Conservation (phyloP, 2,113 vertebrate genomes). For the Antidorcas marsupialis region DNA sequence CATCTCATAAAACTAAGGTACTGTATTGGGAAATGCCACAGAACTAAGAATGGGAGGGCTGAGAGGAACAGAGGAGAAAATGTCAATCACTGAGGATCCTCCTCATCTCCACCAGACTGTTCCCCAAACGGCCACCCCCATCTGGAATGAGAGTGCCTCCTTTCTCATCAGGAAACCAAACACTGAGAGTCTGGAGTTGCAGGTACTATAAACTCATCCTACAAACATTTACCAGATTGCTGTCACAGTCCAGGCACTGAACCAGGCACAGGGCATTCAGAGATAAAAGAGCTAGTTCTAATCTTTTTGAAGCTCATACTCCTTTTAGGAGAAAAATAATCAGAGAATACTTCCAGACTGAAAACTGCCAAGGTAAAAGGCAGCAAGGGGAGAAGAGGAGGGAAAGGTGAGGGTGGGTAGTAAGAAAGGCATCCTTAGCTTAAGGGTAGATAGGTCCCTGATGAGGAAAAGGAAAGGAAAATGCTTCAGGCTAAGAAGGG, state of each 20-base stretch:
- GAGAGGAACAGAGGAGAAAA: neutral
- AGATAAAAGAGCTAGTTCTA: neutral
- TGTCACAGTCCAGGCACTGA: neutral
- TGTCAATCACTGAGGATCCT: neutral
- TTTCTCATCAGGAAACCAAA: constrained; percentile 88
- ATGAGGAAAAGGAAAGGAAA: neutral
- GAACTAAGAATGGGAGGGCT: neutral
- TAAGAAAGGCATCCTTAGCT: neutral
- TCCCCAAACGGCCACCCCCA: constrained; percentile 82
- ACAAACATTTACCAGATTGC: neutral
- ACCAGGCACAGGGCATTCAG: neutral
- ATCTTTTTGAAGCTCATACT: neutral
- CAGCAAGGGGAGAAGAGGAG: neutral
- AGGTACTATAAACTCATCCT: constrained; percentile 74
- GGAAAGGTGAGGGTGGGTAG: neutral
- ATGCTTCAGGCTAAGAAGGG: neutral
- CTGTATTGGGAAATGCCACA: neutral
- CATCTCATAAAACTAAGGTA: constrained; percentile 88
- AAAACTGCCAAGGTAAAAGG: neutral
- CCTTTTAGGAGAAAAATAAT: neutral
- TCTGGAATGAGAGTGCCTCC: constrained; percentile 90
- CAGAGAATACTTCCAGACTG: neutral
- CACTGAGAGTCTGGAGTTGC: constrained; percentile 85
- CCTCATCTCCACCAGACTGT: constrained; percentile 74
- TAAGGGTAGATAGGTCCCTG: neutral